phyloP scores from a whole-genome alignment of 2,797 vertebrate species.

The Pyrocephalus nanus region DNA sequence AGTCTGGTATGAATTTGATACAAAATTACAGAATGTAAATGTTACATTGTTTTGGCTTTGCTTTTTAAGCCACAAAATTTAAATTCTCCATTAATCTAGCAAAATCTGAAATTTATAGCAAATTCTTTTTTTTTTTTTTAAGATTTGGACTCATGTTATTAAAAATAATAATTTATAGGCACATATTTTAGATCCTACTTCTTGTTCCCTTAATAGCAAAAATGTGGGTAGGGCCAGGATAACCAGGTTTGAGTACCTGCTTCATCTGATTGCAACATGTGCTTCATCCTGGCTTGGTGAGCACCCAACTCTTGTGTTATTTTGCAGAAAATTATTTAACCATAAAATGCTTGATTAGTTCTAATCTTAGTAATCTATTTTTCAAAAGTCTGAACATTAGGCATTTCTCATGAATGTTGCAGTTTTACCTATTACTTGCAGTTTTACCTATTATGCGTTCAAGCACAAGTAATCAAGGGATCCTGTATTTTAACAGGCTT shows the following conservation, averaged over 20 bases:
- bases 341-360: conserved; percentile 17
- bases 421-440: background rate
- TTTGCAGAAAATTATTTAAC: conserved; percentile 8
- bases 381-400: background rate
- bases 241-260: background rate
- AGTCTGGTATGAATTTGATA: background rate
- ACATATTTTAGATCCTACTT: background rate
- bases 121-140: background rate
- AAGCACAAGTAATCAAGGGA: background rate
- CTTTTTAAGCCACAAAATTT: background rate
- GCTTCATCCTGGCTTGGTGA: background rate
- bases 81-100: background rate
- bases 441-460: background rate
- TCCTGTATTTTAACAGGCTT: background rate
- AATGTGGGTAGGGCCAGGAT: background rate
- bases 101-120: background rate
- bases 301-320: background rate
- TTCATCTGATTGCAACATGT: background rate
- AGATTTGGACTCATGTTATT: background rate
- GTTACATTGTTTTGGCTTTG: background rate
- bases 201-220: background rate
- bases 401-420: background rate
- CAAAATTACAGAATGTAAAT: background rate
- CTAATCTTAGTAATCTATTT: background rate
- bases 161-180: background rate